Conservation (phyloP, 1,140 invertebrate species). For the Pseudomyrmex flavicornis region DNA sequence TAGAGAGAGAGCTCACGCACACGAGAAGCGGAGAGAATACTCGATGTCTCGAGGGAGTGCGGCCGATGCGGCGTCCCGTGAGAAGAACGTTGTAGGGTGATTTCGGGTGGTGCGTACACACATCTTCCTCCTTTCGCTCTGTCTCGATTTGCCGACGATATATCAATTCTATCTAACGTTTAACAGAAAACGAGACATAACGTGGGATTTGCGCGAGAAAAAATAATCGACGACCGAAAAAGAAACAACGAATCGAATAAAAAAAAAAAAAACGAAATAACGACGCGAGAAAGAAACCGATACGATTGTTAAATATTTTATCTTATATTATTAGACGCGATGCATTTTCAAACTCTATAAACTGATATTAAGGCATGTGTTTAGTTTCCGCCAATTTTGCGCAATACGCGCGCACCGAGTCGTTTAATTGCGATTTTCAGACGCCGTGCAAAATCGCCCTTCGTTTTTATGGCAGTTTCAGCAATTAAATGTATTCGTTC, state of each 20-base stretch:
- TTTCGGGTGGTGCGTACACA: constrained; percentile 21
- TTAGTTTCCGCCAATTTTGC: too few relatives aligned
- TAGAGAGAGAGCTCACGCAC: background rate
- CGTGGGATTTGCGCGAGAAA: constrained; percentile 13
- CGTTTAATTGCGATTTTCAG: constrained; percentile 5
- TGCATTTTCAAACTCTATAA: too few relatives aligned
- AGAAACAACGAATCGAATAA: constrained; percentile 57
- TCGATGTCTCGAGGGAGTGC: constrained; percentile 30
- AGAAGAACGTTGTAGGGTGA: constrained; percentile 65
- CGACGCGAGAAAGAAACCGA: too few relatives aligned
- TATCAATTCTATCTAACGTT: constrained; percentile 77
- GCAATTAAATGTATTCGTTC: constrained; percentile 31
- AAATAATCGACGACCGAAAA: constrained; percentile 76
- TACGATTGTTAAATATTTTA: too few relatives aligned
- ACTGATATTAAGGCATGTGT: too few relatives aligned
- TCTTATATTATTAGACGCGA: too few relatives aligned
- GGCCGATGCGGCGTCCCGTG: constrained; percentile 58
- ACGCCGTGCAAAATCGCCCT: background rate
- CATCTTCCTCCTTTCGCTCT: background rate
- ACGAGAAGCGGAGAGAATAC: constrained; percentile 56
- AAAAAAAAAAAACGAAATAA: constrained; percentile 9
- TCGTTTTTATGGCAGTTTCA: constrained; percentile 7
- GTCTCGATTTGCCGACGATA: constrained; percentile 62
- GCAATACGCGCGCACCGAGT: background rate
- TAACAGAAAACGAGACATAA: constrained; percentile 48